Conservation (phyloP, 2,113 vertebrate genomes). For the Lepus timidus region DNA sequence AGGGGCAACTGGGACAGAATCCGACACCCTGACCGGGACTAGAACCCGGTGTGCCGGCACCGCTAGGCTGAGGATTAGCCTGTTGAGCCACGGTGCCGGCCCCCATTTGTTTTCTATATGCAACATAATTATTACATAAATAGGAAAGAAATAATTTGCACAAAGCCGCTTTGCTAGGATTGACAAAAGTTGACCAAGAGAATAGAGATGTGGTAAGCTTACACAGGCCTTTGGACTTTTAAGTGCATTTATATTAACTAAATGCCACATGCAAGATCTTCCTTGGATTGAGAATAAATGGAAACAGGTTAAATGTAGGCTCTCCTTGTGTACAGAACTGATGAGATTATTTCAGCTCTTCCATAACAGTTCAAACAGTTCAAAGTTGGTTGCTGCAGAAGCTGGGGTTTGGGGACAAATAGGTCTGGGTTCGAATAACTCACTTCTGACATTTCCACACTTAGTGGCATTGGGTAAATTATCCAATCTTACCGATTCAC, state of each 20-base stretch:
- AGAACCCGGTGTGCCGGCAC: no score
- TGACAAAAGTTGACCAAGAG: neutral
- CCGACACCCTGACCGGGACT: no score
- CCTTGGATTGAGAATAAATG: slow-evolving; percentile 6
- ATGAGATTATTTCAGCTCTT: neutral
- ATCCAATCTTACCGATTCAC: neutral
- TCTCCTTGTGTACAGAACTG: neutral
- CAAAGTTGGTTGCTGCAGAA: neutral
- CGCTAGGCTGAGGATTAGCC: no score
- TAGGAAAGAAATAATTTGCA: neutral
- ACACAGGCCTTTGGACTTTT: neutral
- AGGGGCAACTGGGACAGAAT: no score
- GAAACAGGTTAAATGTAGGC: neutral
- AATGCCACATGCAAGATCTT: neutral
- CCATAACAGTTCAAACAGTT: neutral
- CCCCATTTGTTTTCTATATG: neutral
- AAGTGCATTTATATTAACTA: neutral
- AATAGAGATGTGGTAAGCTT: neutral
- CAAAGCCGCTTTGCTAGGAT: neutral
- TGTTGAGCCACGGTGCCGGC: no score
- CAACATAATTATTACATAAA: neutral
- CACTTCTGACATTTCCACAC: neutral
- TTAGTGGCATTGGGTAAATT: neutral
- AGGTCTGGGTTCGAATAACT: neutral
- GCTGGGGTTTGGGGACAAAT: neutral